Conservation (phyloP, 2,113 vertebrate species). For the Nettapus auritus region DNA sequence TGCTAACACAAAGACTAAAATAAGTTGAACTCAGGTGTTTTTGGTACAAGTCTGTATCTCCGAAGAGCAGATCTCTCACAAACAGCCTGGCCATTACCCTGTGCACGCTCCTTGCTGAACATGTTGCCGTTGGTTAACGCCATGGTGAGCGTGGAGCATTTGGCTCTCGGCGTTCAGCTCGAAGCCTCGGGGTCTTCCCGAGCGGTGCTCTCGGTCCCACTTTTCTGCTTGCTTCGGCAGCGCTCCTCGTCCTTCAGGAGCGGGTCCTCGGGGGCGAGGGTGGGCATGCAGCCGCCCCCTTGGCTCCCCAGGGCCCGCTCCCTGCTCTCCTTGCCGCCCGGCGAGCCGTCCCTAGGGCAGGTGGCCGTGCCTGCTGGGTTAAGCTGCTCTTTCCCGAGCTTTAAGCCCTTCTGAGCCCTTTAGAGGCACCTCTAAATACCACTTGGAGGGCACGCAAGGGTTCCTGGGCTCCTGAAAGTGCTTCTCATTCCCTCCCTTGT, state of each 20-base stretch:
- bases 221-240: conserved; percentile 40
- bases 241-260: conserved; percentile 67
- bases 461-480: background rate
- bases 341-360: conserved; percentile 57
- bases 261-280: conserved; percentile 34
- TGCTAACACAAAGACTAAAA: background rate
- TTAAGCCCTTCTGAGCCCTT: background rate
- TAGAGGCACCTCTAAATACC: too few relatives aligned
- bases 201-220: background rate
- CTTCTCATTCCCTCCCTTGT: background rate
- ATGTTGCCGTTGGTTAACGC: background rate
- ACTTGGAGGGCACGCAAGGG: background rate
- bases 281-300: background rate
- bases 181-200: conserved; percentile 48
- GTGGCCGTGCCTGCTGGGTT: background rate
- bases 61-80: background rate
- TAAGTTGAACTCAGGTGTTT: background rate
- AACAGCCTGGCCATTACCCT: too few relatives aligned
- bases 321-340: conserved; percentile 14
- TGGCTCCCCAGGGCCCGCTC: conserved; percentile 30
- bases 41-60: background rate
- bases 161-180: background rate
- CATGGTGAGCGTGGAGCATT: fast-evolving
- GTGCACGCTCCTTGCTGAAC: background rate
- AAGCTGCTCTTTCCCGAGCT: background rate